Base-by-base conservation (phyloP, 2,113 vertebrate species). In the Anhinga anhinga region DNA sequence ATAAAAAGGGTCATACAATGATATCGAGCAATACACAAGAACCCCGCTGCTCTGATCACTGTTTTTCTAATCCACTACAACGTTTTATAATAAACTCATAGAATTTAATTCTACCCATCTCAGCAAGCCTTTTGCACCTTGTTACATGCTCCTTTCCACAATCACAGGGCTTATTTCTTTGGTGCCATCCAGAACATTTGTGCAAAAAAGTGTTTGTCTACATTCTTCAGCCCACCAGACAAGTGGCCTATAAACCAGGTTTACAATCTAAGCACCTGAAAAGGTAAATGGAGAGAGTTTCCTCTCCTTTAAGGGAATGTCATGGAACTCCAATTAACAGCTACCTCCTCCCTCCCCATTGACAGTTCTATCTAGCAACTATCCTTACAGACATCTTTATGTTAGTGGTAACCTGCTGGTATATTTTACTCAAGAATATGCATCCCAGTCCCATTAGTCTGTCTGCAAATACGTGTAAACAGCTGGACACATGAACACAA, bases 351-450 rank as follows among this genome's bases (percentile, higher is more conserved):
- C 56, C 34, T 53, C 36, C 23, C 7, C 21, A 7, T 0, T 42
- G 36, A 15, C 34, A 80, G 34, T 2, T 70, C 49, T 32, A 3
- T 8, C 15, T 44, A 67, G n/a, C 62, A 53, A 13, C 22, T 53
- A 12, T 9, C 89, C 52, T 63, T 42, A 73, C 10, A 72, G 34
- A 32, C 32, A 25, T 49, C 32, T 27, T 84, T 36, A 5, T 11
- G 7, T 1, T 0, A 40, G n/a, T 8, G 5, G 9, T 25, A 18
- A 40, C 5, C 0, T 9, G 29, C 12, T 49, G 47, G 6, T 36
- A 13, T 20, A 27, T 56, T 63, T 69, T 17, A 20, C 36, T 67
- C 45, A 15, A 14, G 16, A 76, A 42, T 30, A 30, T 7, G 34
- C 19, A 67, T 7, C 25, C 17, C 29, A 66, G 52, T 22, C 38